Percentiles rank a stretch among this genome's conserved stretches.
phyloP scores from a whole-genome alignment of 2,797 vertebrate species.

The Corythornis leucogaster region DNA sequence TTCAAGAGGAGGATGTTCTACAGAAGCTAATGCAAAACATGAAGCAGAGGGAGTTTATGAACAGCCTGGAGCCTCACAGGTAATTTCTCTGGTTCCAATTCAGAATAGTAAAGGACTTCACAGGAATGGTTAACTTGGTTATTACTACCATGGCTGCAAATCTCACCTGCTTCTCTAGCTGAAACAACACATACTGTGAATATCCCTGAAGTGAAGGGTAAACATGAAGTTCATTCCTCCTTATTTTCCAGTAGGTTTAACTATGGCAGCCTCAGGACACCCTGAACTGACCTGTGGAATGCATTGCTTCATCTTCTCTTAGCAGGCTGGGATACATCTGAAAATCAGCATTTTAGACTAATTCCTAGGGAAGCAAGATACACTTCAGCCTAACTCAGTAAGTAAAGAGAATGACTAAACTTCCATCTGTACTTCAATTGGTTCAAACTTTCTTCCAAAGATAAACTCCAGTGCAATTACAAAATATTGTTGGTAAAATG shows the following conservation, averaged over 20 bases:
- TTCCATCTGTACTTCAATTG: not conserved
- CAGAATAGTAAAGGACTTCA: not conserved
- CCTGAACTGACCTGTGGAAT: not conserved
- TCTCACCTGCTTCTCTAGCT: not conserved
- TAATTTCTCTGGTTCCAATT: not conserved
- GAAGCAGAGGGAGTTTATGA: not conserved
- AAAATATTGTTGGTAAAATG: not conserved
- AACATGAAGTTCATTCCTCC: not conserved
- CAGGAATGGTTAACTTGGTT: not conserved
- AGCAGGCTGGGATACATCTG: not conserved
- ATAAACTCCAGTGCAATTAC: not conserved
- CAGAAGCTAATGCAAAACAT: not conserved
- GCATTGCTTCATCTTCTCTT: not conserved
- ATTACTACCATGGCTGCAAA: not conserved
- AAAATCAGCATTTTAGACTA: not conserved
- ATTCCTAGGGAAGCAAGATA: not conserved
- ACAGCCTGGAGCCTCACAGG: not conserved
- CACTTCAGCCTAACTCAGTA: not conserved
- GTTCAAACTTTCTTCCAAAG: not conserved
- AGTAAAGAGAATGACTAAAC: not conserved
- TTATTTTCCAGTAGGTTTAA: not conserved
- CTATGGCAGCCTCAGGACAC: not conserved
- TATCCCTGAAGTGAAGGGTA: not conserved
- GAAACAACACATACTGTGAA: not conserved
- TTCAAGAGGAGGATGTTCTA: not conserved